Conservation (phyloP, 2,888 invertebrate genomes). For the Hypselothyrea guttata region DNA sequence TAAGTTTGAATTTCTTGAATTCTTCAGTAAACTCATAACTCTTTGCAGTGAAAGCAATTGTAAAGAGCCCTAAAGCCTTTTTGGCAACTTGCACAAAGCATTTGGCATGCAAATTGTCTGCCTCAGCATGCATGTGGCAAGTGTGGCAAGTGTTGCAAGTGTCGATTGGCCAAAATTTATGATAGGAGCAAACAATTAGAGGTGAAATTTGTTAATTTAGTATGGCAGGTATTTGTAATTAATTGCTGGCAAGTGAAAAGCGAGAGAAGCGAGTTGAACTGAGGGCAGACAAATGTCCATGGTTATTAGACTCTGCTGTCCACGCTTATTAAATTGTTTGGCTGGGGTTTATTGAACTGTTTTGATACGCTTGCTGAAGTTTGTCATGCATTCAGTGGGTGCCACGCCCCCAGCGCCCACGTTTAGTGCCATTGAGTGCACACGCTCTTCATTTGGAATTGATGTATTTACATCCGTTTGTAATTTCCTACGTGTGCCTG, state of each 20-base stretch:
- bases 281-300: not conserved
- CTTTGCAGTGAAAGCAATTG: constrained; percentile 12
- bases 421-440: constrained; percentile 38
- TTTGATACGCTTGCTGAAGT: constrained; percentile 43
- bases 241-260: constrained; percentile 36
- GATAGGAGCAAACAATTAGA: constrained; percentile 32
- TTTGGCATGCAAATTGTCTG: constrained; percentile 50
- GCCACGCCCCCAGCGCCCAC: constrained; percentile 9
- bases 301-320: constrained; percentile 27
- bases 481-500: constrained; percentile 71
- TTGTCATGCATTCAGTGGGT: constrained; percentile 39
- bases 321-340: constrained; percentile 65
- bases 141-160: constrained; percentile 2
- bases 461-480: constrained; percentile 76
- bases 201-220: constrained; percentile 62
- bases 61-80: constrained; percentile 27
- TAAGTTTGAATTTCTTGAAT: too few species aligned
- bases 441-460: constrained; percentile 61
- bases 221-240: constrained; percentile 60
- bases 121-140: constrained; percentile 14
- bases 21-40: constrained; percentile 35
- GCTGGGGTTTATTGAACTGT: constrained; percentile 65
- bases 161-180: constrained; percentile 47
- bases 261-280: not conserved
- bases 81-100: constrained; percentile 33